These are phyloP conservation scores for Planiliza haematocheilus DNA, from an alignment of 2,113 vertebrate species.

Conservation along the genomic window DNA sequence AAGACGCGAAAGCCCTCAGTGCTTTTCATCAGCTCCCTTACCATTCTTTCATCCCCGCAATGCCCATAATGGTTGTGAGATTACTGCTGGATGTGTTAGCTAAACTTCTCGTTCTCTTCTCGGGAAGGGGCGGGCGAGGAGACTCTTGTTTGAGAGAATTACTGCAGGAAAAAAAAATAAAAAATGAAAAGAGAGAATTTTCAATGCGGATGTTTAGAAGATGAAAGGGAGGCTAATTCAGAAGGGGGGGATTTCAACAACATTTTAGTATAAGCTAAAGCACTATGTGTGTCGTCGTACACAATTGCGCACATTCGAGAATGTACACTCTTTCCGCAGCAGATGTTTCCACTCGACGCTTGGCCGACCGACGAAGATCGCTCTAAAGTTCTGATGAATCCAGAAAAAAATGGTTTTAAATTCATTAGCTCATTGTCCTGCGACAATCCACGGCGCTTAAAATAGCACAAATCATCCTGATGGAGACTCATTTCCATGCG, in stretches of 20 bases:
- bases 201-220: constrained; percentile 57
- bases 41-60: constrained; percentile 66
- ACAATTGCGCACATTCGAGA: constrained; percentile 35
- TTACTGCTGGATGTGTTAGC: constrained; percentile 67
- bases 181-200: constrained; percentile 66
- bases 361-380: not conserved
- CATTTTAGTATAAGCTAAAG: constrained; percentile 43
- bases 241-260: constrained; percentile 50
- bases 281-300: constrained; percentile 37
- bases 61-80: constrained; percentile 68
- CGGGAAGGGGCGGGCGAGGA: constrained; percentile 25
- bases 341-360: constrained; percentile 24
- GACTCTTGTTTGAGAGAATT: constrained; percentile 57
- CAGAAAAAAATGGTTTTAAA: constrained; percentile 10
- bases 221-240: constrained; percentile 59
- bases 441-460: not conserved
- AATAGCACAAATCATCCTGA: constrained; percentile 6
- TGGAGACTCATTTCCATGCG: not conserved
- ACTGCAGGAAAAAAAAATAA: constrained; percentile 54
- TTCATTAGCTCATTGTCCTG: constrained; percentile 17
- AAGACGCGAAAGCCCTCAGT: constrained; percentile 34
- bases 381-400: constrained; percentile 7
- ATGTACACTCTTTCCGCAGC: constrained; percentile 19
- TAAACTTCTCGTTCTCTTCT: constrained; percentile 73
- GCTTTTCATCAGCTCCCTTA: constrained; percentile 58